Base-by-base conservation (phyloP, 1,140 invertebrate species). In the Drosophila navojoa region DNA sequence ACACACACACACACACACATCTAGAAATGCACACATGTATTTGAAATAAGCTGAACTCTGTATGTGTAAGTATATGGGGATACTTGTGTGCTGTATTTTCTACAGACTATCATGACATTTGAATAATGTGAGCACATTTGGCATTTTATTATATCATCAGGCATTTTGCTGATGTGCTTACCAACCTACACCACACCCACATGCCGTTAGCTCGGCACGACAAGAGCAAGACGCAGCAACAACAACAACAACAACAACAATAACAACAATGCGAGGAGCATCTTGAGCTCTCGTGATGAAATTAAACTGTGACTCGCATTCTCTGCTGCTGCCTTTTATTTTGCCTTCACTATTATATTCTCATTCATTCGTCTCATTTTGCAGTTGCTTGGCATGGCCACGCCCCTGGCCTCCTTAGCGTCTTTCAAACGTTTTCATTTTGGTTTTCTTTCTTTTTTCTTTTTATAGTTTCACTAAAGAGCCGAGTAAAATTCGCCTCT, bases 91-190 rank as follows among this genome's bases (percentile, higher is more conserved):
- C 53, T 50, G 38, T 67, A 44, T 62, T 22, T 58, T 25, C 62
- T 86, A 15, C 13, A 82, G 79, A 89, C 79, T 82, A 86, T 86
- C 82, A 76, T 78, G 71, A 79, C 84, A 87, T 89, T 87, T 87
- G 82, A 87, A 87, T 87, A 87, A 87, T 87, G 82, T 49, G 79
- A 75, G 69, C 82, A 82, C 82, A 87, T 87, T 87, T 87, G 84
- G 82, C 72, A 89, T 87, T 87, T 89, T 89, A 82, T 87, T 87
- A 87, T 89, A 87, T 79, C 84, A 87, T 87, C 79, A 77, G 82
- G 76, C 84, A 87, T 81, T 71, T 86, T 79, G 72, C 72, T 82
- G 79, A 89, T 85, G 75, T 81, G 78, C 82, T 67, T 63, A 80
- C 77, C 70, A 54, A 38, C 60, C 61, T 29, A 9, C 29, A 15